phyloP scores from a whole-genome alignment of 2,113 vertebrate species.

The Suricata suricatta region DNA sequence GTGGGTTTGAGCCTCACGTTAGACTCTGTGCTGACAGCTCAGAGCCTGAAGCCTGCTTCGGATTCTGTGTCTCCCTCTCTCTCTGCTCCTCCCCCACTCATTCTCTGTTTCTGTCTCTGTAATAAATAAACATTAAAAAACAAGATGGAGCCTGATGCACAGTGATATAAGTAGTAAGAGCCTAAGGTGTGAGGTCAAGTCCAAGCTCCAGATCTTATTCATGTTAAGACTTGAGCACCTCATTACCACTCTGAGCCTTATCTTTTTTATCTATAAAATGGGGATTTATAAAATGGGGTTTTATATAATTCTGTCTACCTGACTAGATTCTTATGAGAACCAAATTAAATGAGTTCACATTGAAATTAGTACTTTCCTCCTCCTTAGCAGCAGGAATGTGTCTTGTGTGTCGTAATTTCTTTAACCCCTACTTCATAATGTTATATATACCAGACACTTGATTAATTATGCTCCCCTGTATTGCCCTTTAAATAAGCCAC shows the following conservation, averaged over 20 bases:
- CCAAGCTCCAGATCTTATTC: not conserved
- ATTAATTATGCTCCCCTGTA: not conserved
- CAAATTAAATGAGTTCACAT: not conserved
- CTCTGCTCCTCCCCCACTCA: too few relatives aligned
- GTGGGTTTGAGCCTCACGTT: too few relatives aligned
- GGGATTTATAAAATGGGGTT: not conserved
- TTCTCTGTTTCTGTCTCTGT: too few relatives aligned
- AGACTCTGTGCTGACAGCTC: too few relatives aligned
- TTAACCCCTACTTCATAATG: not conserved
- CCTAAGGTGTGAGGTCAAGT: not conserved
- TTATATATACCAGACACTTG: not conserved
- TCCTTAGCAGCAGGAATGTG: not conserved
- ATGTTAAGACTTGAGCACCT: not conserved
- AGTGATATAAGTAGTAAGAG: not conserved
- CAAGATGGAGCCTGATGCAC: not conserved
- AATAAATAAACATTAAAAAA: too few relatives aligned
- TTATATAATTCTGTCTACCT: not conserved
- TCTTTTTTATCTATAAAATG: conserved; percentile 1
- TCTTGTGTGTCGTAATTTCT: not conserved
- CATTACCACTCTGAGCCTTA: not conserved
- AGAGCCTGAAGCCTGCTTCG: too few relatives aligned
- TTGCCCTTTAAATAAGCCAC: conserved; percentile 51
- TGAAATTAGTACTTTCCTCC: not conserved
- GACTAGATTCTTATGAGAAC: not conserved
- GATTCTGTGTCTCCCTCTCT: too few relatives aligned